Evolutionary conservation across 37 sponge, comb jelly and placozoan genomes (phyloP).

Genomic region (Haliclona indistincta): DNA sequence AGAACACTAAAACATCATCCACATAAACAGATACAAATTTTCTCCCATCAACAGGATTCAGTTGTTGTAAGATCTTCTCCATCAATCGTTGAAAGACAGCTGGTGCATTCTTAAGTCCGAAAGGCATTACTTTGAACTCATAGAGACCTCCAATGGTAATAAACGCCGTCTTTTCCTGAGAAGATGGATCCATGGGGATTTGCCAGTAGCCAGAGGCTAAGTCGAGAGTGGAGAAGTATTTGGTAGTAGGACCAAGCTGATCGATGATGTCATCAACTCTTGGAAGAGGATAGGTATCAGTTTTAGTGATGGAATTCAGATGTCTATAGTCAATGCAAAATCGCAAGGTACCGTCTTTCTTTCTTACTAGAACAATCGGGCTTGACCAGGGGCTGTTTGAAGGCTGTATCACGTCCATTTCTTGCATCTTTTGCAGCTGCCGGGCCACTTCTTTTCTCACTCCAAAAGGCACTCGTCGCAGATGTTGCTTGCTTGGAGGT

Average conservation of each 20-base stretch:
- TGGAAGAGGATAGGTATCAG: slow-evolving; percentile 44
- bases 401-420: slow-evolving; percentile 22
- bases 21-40: slow-evolving; percentile 42
- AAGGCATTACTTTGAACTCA: slow-evolving; percentile 34
- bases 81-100: slow-evolving; percentile 36
- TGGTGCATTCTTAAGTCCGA: slow-evolving; percentile 27
- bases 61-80: slow-evolving; percentile 8
- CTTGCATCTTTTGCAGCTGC: slow-evolving; percentile 39
- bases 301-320: slow-evolving; percentile 45
- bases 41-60: slow-evolving; percentile 1
- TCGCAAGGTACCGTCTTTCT: slow-evolving; percentile 15
- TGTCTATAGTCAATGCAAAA: slow-evolving; percentile 25
- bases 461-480: slow-evolving; percentile 23
- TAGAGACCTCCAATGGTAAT: slow-evolving; percentile 5
- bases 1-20: slow-evolving; percentile 49
- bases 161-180: slow-evolving; percentile 36
- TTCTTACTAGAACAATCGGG: slow-evolving; percentile 39
- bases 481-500: slow-evolving; percentile 34
- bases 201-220: slow-evolving; percentile 24
- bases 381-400: slow-evolving; percentile 34
- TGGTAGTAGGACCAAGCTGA: slow-evolving; percentile 17
- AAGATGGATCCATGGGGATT: background rate
- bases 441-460: slow-evolving; percentile 34
- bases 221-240: slow-evolving; percentile 36
- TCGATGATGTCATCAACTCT: slow-evolving; percentile 45